Conservation (phyloP, 2,888 invertebrate species). For the Eupithecia abbreviata region DNA sequence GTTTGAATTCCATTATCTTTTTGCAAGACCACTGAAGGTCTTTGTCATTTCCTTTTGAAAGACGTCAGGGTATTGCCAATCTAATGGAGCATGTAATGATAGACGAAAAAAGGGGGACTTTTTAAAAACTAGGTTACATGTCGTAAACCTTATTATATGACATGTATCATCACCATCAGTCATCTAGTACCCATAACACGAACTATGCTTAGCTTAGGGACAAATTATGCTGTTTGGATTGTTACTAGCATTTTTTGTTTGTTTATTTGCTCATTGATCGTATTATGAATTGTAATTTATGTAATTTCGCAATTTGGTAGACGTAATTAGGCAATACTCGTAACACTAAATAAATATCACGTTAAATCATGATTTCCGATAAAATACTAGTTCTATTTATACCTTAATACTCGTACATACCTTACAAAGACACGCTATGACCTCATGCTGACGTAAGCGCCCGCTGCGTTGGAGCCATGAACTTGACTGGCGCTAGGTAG, state of each 20-base stretch:
- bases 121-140: not conserved
- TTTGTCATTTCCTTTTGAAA: constrained; percentile 23
- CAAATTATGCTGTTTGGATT: no score
- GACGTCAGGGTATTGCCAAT: constrained; percentile 20
- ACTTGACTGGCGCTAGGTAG: constrained; percentile 56
- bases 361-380: not conserved
- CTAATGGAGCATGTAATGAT: not conserved
- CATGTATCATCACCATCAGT: not conserved
- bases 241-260: no score
- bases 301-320: not conserved
- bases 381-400: not conserved
- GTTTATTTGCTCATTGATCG: no score
- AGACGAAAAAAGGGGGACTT: not conserved
- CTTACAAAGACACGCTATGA: constrained; percentile 34
- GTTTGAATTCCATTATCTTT: constrained; percentile 19
- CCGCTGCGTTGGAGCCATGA: constrained; percentile 48
- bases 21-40: constrained; percentile 24
- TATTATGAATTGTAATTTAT: no score
- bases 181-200: no score
- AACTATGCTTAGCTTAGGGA: no score
- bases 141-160: not conserved
- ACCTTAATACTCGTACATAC: constrained; percentile 4
- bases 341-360: not conserved
- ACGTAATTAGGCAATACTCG: not conserved
- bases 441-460: constrained; percentile 46